Conservation (phyloP, 2,888 invertebrate genomes). For the Spilosoma lubricipeda region DNA sequence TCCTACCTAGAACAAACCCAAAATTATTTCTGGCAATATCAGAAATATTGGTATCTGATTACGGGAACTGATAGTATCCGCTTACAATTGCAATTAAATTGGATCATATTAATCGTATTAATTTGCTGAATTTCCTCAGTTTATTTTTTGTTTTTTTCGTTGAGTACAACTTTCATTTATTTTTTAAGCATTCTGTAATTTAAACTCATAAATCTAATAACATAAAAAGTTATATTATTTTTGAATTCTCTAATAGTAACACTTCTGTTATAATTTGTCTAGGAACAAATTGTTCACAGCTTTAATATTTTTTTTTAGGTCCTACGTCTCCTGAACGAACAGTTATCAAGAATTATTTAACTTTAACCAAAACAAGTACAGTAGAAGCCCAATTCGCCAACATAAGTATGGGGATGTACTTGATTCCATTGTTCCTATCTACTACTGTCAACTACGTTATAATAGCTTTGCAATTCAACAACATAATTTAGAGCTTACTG, state of each 20-base stretch:
- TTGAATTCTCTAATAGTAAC: not conserved
- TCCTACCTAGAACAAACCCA: too few relatives aligned
- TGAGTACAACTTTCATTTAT: too few relatives aligned
- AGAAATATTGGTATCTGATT: too few relatives aligned
- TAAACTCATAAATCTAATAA: too few relatives aligned
- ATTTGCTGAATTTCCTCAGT: too few relatives aligned
- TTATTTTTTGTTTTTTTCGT: too few relatives aligned
- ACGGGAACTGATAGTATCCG: too few relatives aligned
- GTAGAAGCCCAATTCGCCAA: not conserved
- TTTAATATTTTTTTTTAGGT: not conserved
- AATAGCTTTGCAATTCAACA: constrained; percentile 14
- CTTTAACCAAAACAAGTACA: constrained; percentile 1
- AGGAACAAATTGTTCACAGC: not conserved
- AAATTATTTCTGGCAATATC: too few relatives aligned
- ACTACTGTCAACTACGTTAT: constrained; percentile 6
- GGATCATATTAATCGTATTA: too few relatives aligned
- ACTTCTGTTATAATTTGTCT: not conserved
- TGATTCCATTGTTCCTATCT: constrained; percentile 5
- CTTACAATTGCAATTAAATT: too few relatives aligned
- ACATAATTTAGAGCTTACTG: constrained; percentile 8
- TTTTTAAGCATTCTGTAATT: too few relatives aligned
- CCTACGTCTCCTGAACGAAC: not conserved
- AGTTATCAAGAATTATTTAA: not conserved
- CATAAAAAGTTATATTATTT: too few relatives aligned
- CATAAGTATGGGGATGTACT: constrained; percentile 8